phyloP scores from a whole-genome alignment of 1,140 invertebrate species.

The Drosophila bipectinata region DNA sequence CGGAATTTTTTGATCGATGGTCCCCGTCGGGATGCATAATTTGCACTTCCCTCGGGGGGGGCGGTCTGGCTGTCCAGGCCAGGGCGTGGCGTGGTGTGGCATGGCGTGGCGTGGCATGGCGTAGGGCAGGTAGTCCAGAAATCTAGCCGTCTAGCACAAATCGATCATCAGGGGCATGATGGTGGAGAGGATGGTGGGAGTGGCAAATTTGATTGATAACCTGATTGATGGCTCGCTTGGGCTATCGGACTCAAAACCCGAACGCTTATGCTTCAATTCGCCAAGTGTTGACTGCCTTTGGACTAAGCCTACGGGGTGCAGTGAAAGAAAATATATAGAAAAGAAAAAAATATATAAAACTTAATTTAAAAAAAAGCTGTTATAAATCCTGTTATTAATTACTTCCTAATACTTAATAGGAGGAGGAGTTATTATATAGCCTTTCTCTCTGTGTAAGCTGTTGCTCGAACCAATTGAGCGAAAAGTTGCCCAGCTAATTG shows the following conservation, averaged over 20 bases:
- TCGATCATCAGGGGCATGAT: constrained; percentile 34
- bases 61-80: not conserved
- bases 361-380: not conserved
- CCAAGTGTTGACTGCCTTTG: constrained; percentile 38
- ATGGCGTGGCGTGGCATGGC: constrained; percentile 10
- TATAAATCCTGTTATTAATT: not conserved
- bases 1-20: constrained; percentile 64
- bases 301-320: constrained; percentile 1
- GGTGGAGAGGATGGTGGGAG: not conserved
- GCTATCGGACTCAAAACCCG: constrained; percentile 18
- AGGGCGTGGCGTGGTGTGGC: constrained; percentile 6
- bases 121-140: constrained; percentile 34
- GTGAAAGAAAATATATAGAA: not conserved
- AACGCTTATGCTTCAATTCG: constrained; percentile 20
- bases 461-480: constrained; percentile 24
- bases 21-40: constrained; percentile 59
- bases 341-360: not conserved
- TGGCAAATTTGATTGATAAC: constrained; percentile 64
- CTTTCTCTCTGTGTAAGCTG: constrained; percentile 16
- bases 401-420: too few species aligned
- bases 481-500: constrained; percentile 34
- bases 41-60: constrained; percentile 38
- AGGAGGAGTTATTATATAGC: not conserved
- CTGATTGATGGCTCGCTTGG: constrained; percentile 61
- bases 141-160: constrained; percentile 32